These are phyloP conservation scores for Dermochelys coriacea DNA, from an alignment of 2,797 vertebrate genomes.

Conservation along the genomic window DNA sequence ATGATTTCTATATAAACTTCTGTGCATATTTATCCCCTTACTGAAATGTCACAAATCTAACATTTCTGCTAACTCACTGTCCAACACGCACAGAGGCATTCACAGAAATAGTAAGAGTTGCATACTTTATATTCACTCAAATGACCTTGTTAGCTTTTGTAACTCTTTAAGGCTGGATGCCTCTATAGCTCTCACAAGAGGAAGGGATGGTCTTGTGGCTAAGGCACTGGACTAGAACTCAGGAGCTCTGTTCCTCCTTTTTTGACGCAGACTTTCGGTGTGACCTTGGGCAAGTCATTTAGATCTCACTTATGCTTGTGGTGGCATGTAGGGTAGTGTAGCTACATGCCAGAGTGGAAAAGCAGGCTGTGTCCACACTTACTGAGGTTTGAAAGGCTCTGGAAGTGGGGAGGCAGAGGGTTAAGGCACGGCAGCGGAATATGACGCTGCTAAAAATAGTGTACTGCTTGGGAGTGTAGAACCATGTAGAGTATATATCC, in stretches of 20 bases:
- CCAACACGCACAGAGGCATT: not conserved
- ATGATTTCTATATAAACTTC: not conserved
- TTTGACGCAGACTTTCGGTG: accelerated
- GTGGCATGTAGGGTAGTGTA: too few species aligned
- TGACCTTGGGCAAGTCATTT: not conserved
- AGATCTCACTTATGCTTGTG: too few species aligned
- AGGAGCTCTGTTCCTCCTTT: accelerated
- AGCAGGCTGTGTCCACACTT: too few species aligned
- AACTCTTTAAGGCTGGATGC: not conserved
- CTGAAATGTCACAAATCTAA: not conserved
- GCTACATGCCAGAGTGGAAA: too few species aligned
- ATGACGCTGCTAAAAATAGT: too few species aligned
- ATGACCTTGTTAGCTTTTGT: not conserved
- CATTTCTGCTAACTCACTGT: not conserved
- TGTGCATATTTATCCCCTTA: not conserved
- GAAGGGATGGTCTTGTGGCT: not conserved
- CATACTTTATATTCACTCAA: not conserved
- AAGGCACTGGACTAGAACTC: accelerated
- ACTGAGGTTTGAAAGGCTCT: too few species aligned
- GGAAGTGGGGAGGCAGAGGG: too few species aligned
- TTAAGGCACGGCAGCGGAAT: too few species aligned
- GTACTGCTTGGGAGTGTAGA: too few species aligned
- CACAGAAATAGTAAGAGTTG: not conserved
- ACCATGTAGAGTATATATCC: too few species aligned
- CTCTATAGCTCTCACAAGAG: not conserved